These are phyloP conservation scores for Aurelia sp. DNA, from an alignment of 30 jellyfish, hydroid and myxozoan species.

Conservation along the genomic window DNA sequence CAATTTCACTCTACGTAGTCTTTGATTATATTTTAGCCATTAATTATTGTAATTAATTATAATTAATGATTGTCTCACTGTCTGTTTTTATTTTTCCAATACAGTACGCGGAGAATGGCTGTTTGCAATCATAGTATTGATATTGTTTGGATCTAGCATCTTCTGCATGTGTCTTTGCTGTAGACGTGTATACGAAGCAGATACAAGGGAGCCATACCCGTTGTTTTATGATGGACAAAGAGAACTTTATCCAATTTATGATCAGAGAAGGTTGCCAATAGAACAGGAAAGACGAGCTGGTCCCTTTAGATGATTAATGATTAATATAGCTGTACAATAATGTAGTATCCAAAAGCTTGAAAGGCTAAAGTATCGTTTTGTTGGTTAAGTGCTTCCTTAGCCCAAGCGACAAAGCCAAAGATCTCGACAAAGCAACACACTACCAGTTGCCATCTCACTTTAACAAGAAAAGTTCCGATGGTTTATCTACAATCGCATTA, in stretches of 20 bases:
- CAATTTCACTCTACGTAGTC: too few relatives aligned
- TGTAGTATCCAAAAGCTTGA: too few relatives aligned
- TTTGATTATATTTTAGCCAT: too few relatives aligned
- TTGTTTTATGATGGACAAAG: slow-evolving; percentile 71
- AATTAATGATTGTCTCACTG: not conserved
- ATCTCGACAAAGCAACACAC: too few relatives aligned
- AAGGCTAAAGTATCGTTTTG: too few relatives aligned
- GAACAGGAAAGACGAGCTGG: slow-evolving; percentile 38
- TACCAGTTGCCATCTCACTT: too few relatives aligned
- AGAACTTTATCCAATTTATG: slow-evolving; percentile 85
- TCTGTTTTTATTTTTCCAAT: not conserved
- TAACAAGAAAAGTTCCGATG: too few relatives aligned
- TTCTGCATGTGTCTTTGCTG: slow-evolving; percentile 97
- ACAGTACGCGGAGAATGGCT: slow-evolving; percentile 98
- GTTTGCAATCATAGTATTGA: slow-evolving; percentile 78
- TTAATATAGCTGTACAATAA: too few relatives aligned
- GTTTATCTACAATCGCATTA: too few relatives aligned
- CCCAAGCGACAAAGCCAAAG: too few relatives aligned
- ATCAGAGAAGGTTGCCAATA: slow-evolving; percentile 47
- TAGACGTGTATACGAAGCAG: slow-evolving; percentile 94
- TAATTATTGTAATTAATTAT: too few relatives aligned
- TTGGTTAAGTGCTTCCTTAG: too few relatives aligned
- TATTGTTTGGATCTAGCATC: slow-evolving; percentile 77
- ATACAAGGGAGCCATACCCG: slow-evolving; percentile 85
- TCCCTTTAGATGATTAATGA: slow-evolving; percentile 40